Base-by-base conservation (phyloP, 37 sponge, comb jelly and placozoan genomes). In the Dysidea cf. avara region DNA sequence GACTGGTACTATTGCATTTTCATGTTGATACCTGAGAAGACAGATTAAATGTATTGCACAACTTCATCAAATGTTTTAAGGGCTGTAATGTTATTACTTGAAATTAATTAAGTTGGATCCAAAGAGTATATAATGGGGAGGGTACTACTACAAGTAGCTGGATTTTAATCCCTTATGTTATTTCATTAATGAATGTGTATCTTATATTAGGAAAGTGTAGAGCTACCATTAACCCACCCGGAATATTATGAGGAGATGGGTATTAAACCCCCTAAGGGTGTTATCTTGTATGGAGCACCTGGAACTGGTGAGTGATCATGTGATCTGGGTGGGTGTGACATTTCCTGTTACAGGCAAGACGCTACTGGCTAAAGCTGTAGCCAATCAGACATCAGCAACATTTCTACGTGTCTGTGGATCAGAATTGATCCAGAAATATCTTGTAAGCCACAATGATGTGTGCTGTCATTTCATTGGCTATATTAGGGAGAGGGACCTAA, bases 181-280 rank as follows among this genome's bases (percentile, higher is more conserved):
- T 25, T 25, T 25, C 56, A 38, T 82, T n/a, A n/a, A n/a, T n/a
- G n/a, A n/a, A n/a, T n/a, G n/a, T n/a, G n/a, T n/a, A 57, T 54
- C 4, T 24, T 33, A 7, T n/a, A 43, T 35, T 59, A 94, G 91
- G 99, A 98, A 34, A 84, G 85, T 30, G 99, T 98, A 1, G 99
- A 98, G 81, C 80, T 98, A n/a, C 99, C 99, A 9, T 71, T 98
- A 17, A 98, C 99, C 22, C 99, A 98, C 71, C 99, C 99, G 2
- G 99, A 98, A 52, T 91, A 90, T 59, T 98, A 98, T 64, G 99
- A 98, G 39, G 99, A 98, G 47, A 98, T 98, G 99, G 99, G 99
- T 0, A 94, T 98, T 47, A 86, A 83, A 36, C 99, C 99, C 30
- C 99, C 99, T 24, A 98, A 98, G 65, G 99, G 99, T 37, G 99